Evolutionary conservation across 1,140 invertebrate species (phyloP), one percentile per base, ranked within the genome.

Genomic region (Chymomyza costata): DNA sequence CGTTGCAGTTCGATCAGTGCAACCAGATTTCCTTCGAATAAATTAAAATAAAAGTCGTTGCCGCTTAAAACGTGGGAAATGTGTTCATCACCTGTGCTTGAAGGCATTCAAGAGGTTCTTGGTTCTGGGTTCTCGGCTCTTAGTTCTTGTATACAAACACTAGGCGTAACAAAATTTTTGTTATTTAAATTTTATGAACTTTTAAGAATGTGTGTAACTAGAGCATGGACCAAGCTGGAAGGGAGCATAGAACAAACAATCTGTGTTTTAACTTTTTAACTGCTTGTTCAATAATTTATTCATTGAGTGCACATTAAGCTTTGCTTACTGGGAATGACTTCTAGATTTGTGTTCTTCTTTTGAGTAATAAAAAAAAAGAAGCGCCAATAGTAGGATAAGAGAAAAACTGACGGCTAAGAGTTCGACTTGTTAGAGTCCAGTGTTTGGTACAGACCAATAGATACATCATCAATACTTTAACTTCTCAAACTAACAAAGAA

Each of bases 21-120:
- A 63, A 52, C 49, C 70, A 74, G 67, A 82, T 68, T 83, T 83
- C 80, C 66, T 82, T 73, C 83, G 80, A 83, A 83, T 83, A 83
- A 83, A 83, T 83, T 83, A 82, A 83, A 80, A 73, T 39, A 59
- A 37, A 70, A 70, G 74, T 71, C 65, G 39, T 65, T 31, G 51
- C 43, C 61, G 55, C 38, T 45, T 28, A n/a, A 57, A 80, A 80
- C 73, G 73, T 80, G 73, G 73, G 73, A 80, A 80, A 73, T 80
- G 73, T 65, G 65, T 80, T 68, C 64, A 80, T 78, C 71, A 56
- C 51, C 32, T 10, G 31, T 34, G 5, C n/a, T n/a, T 28, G 11
- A 40, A 17, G 18, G 41, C 17, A 37, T 30, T 6, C 21, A n/a
- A n/a, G 28, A 19, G 55, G 50, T 19, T 16, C 21, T 25, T 44